Percentiles rank a stretch among this genome's conserved stretches.
These are phyloP conservation scores for Myotis findleyi DNA, from an alignment of 2,797 vertebrate species.

Conservation along the genomic window DNA sequence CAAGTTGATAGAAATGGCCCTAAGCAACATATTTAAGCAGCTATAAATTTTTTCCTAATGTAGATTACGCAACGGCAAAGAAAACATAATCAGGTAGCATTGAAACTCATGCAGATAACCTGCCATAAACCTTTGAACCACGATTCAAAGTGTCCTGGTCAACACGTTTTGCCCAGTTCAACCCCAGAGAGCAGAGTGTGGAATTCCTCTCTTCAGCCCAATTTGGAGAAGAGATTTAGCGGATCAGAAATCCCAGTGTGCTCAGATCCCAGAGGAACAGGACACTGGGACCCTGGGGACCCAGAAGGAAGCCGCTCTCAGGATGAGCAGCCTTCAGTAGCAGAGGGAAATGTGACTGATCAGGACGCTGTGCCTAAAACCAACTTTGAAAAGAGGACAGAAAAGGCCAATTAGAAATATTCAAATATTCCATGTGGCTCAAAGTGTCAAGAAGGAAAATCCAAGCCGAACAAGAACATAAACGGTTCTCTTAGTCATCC, in stretches of 20 bases:
- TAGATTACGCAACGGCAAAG: not conserved
- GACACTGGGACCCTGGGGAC: not conserved
- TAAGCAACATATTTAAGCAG: not conserved
- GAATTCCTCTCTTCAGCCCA: not conserved
- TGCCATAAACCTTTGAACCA: not conserved
- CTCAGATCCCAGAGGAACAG: not conserved
- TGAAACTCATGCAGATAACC: not conserved
- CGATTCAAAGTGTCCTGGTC: not conserved
- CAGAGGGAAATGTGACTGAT: not conserved
- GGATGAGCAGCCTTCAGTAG: not conserved
- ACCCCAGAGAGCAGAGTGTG: not conserved
- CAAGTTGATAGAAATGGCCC: not conserved
- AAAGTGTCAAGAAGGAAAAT: constrained; percentile 30
- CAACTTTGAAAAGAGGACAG: not conserved
- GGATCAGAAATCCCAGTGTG: not conserved
- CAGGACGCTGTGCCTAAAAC: not conserved
- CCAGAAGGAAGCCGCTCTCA: not conserved
- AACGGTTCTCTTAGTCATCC: not conserved
- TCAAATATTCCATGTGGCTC: not conserved
- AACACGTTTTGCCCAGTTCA: not conserved
- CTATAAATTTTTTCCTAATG: not conserved
- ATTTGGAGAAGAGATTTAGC: not conserved
- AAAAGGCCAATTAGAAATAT: constrained; percentile 12
- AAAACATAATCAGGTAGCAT: not conserved
- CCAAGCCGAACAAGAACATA: not conserved